phyloP scores from a whole-genome alignment of 1,140 invertebrate genomes.

The Trachymyrmex septentrionalis region DNA sequence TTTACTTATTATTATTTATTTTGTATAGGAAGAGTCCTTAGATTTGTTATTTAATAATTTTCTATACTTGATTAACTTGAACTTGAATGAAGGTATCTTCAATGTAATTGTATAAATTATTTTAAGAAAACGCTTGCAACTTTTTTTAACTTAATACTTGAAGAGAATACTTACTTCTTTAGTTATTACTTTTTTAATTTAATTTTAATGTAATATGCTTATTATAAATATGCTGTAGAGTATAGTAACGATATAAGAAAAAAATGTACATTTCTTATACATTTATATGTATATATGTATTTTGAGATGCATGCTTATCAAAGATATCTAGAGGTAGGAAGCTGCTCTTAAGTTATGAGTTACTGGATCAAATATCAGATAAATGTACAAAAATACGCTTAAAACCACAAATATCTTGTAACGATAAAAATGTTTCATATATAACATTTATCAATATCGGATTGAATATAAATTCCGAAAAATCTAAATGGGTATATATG shows the following conservation, averaged over 20 bases:
- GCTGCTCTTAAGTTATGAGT: neutral
- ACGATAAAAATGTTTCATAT: neutral
- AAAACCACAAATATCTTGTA: neutral
- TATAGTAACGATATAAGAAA: neutral
- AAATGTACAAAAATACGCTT: neutral
- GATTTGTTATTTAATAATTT: neutral
- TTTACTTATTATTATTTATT: no score
- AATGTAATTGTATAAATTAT: neutral
- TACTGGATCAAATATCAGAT: neutral
- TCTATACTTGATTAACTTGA: neutral
- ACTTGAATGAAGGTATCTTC: neutral
- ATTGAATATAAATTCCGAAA: constrained; percentile 14
- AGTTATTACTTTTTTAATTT: no score
- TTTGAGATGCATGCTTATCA: neutral
- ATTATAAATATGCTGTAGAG: neutral
- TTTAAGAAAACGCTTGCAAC: neutral
- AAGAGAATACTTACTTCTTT: no score
- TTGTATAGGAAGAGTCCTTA: no score
- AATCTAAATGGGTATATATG: neutral
- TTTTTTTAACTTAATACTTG: neutral
- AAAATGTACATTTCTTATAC: neutral
- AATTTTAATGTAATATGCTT: no score
- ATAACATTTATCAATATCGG: neutral
- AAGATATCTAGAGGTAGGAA: neutral
- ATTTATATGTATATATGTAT: neutral